Percentiles rank a stretch among this genome's conserved stretches.
Conservation (phyloP, 1,140 invertebrate species). For the Ostrea edulis region DNA sequence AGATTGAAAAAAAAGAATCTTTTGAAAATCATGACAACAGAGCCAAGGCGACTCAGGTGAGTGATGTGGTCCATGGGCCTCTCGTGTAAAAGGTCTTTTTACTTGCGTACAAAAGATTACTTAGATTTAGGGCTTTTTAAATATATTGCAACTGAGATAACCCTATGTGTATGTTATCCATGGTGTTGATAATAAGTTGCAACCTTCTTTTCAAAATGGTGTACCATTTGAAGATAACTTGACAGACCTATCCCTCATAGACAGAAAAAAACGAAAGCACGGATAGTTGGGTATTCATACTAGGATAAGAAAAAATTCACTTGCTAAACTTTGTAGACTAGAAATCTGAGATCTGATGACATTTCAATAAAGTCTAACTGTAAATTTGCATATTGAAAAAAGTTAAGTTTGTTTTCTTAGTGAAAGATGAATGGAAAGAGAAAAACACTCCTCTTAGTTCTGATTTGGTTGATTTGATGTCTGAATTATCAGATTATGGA, state of each 20-base stretch:
- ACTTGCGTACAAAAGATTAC: too few relatives aligned
- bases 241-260: not conserved
- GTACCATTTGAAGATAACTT: too few relatives aligned
- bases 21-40: too few relatives aligned
- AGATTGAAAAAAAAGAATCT: too few relatives aligned
- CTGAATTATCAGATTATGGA: constrained; percentile 21
- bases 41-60: too few relatives aligned
- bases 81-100: too few relatives aligned
- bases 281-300: not conserved
- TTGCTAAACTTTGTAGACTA: not conserved
- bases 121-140: too few relatives aligned
- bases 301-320: not conserved
- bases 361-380: not conserved
- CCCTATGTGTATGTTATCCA: too few relatives aligned
- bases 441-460: constrained; percentile 21
- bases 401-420: not conserved
- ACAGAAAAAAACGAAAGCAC: not conserved
- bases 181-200: too few relatives aligned
- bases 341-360: not conserved
- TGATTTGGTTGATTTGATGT: constrained; percentile 15
- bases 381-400: not conserved
- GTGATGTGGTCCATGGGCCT: too few relatives aligned
- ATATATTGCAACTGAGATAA: too few relatives aligned
- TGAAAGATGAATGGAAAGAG: constrained; percentile 13
- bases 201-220: too few relatives aligned